Evolutionary conservation across 2,797 vertebrate genomes (phyloP), one percentile per base, ranked within the genome.

Genomic region (Carduelis carduelis): DNA sequence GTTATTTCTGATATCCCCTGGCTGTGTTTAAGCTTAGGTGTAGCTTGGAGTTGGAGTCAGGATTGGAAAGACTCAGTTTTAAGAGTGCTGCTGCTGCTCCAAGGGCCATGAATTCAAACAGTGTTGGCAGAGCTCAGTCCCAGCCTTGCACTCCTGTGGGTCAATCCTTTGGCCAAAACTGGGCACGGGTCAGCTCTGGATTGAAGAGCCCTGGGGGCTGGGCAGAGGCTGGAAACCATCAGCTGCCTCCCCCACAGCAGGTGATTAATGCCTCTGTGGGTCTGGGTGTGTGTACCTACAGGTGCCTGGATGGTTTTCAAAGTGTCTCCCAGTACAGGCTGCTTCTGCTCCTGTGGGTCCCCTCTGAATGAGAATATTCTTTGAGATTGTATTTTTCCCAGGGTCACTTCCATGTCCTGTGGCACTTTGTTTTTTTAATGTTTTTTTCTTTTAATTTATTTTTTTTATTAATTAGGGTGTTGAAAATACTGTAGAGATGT

Each of bases 271-370:
- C 28, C 61, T 35, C 0, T 2, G 14, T 39, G 57, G 26, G 7
- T 60, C 26, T 60, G 13, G 14, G 14, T 60, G 26, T 39, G 27
- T 4, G 4, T 14, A 39, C 11, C 11, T 35, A 4, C 9, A 14
- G 39, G 15, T 41, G 39, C 27, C 28, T 1, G 0, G 1, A 4
- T 53, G 28, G n/a, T 64, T 76, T 64, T n/a, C 30, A 17, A 8
- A 39, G n/a, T 26, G 11, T 43, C 37, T 66, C 68, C 41, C 39
- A 3, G 9, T 20, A 2, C 7, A 21, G 47, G 4, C 41, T 85
- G 4, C 75, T 69, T 9, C 43, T 46, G 1, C 16, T 64, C 53
- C 3, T 26, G 7, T 77, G 20, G 8, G 2, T 55, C 17, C 34
- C 17, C 18, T 77, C 24, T 52, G 53, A 37, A 28, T 34, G 34